Evolutionary conservation across 2,113 vertebrate genomes (phyloP).

Genomic region (Callithrix jacchus): DNA sequence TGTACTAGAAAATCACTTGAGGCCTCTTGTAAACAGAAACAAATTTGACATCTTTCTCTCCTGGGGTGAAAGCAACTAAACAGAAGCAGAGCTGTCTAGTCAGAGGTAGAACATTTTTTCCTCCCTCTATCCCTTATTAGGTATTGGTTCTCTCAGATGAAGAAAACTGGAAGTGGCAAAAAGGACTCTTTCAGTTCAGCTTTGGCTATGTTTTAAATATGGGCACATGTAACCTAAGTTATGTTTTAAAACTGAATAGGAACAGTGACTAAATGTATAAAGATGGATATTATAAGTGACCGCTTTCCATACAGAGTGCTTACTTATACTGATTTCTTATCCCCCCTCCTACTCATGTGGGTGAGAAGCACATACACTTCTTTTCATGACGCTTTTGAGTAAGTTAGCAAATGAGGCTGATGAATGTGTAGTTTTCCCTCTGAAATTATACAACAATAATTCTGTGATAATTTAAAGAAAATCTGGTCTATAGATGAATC

Average conservation of each 20-base stretch:
- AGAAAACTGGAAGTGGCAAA: background rate
- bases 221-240: background rate
- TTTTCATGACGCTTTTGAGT: too few species aligned
- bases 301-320: background rate
- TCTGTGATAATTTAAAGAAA: background rate
- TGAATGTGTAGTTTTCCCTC: background rate
- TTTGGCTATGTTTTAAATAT: background rate
- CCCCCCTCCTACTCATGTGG: rapidly evolving
- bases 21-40: background rate
- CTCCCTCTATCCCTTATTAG: background rate
- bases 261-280: background rate
- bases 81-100: background rate
- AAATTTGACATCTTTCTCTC: background rate
- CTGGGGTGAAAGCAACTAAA: background rate
- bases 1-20: background rate
- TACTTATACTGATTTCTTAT: background rate
- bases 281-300: background rate
- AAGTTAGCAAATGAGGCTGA: background rate
- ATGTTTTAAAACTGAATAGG: background rate
- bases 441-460: background rate
- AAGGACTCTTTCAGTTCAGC: background rate
- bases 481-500: background rate
- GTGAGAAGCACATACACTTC: background rate
- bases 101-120: background rate
- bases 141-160: background rate